A percentile compares a stretch with the other conserved stretches of the same genome.
phyloP scores from a whole-genome alignment of 2,113 vertebrate species.

The Cygnus atratus region DNA sequence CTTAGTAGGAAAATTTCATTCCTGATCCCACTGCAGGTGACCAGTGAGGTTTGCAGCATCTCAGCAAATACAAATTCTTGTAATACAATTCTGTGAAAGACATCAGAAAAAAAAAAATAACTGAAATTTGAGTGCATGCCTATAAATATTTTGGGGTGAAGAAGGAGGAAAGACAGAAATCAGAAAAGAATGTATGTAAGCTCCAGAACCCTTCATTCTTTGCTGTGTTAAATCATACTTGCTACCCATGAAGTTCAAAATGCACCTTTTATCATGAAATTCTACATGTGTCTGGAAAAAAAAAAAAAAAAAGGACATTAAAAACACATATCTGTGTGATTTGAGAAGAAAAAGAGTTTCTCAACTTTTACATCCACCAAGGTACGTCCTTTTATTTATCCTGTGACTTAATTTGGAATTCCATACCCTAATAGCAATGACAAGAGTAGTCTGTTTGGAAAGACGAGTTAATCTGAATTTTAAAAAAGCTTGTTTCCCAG shows the following conservation, averaged over 20 bases:
- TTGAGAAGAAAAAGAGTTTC: not conserved
- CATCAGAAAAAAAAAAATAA: not conserved
- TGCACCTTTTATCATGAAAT: not conserved
- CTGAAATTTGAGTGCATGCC: not conserved
- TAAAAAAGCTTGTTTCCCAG: not conserved
- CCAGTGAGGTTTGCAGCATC: not conserved
- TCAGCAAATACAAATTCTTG: not conserved
- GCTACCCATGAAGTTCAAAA: not conserved
- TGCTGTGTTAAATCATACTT: not conserved
- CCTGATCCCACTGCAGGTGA: not conserved
- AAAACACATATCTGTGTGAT: not conserved
- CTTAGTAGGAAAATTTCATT: not conserved
- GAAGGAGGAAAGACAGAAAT: not conserved
- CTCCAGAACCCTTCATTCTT: not conserved
- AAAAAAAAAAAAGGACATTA: not conserved
- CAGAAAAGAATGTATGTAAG: not conserved
- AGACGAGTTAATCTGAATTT: constrained; percentile 5
- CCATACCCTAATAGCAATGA: not conserved
- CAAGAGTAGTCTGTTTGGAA: constrained; percentile 4
- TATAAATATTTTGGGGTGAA: not conserved
- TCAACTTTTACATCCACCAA: not conserved
- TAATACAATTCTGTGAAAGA: not conserved
- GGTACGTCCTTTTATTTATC: not conserved
- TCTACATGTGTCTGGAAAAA: not conserved
- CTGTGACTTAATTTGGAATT: not conserved